These are phyloP conservation scores for Hypsopygia costalis DNA, from an alignment of 2,888 invertebrate genomes.

Conservation along the genomic window DNA sequence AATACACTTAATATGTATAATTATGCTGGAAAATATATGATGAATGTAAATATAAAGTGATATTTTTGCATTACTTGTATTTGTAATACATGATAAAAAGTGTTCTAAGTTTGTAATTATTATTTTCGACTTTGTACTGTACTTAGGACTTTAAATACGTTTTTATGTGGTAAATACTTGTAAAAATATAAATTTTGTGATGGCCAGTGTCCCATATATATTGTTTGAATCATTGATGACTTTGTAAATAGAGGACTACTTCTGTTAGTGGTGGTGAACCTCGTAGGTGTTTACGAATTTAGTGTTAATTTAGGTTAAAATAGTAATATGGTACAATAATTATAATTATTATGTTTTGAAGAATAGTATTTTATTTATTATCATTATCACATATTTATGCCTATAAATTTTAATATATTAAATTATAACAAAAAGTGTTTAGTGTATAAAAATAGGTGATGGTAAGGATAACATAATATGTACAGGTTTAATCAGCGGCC, in stretches of 20 bases:
- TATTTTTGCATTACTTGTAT: constrained; percentile 21
- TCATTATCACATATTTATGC: constrained; percentile 3
- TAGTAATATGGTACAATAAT: constrained; percentile 42
- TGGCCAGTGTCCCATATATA: not conserved
- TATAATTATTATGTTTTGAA: constrained; percentile 32
- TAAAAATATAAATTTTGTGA: not conserved
- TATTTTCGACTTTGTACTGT: not conserved
- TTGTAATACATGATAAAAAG: not conserved
- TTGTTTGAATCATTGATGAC: not conserved
- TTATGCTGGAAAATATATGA: constrained; percentile 1
- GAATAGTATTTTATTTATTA: constrained; percentile 13
- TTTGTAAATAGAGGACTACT: constrained; percentile 8
- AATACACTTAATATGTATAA: too few species aligned
- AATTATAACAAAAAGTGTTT: too few species aligned
- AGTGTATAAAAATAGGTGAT: not conserved
- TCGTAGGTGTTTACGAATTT: constrained; percentile 15
- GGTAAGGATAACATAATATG: not conserved
- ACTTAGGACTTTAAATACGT: not conserved
- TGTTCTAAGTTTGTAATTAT: not conserved
- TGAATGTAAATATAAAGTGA: constrained; percentile 17
- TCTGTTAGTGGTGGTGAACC: constrained; percentile 22
- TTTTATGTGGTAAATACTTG: not conserved
- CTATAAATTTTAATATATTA: too few species aligned
- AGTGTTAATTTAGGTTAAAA: constrained; percentile 26
- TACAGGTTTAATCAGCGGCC: too few species aligned